phyloP scores from a whole-genome alignment of 2,113 vertebrate species.

The Dascyllus trimaculatus region DNA sequence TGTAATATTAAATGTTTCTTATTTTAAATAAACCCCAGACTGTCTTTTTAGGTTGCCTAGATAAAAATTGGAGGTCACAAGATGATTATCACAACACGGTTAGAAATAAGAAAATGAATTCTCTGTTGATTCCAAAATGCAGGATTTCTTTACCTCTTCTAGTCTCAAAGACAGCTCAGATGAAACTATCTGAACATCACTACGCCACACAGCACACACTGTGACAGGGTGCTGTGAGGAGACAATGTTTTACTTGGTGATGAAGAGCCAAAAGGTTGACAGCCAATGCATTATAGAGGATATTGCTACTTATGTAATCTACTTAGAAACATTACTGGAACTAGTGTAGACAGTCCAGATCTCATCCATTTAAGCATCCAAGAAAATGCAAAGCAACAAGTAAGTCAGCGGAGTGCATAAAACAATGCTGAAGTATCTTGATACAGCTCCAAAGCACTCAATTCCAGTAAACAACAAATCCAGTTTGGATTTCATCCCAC shows the following conservation, averaged over 20 bases:
- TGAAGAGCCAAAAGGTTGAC: constrained; percentile 7
- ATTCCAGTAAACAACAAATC: constrained; percentile 32
- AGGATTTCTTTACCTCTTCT: constrained; percentile 16
- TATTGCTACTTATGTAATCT: not conserved
- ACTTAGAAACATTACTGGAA: constrained; percentile 4
- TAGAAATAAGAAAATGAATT: not conserved
- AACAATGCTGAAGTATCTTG: not conserved
- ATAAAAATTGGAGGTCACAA: constrained; percentile 7
- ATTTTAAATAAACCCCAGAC: not conserved
- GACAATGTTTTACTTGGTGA: not conserved
- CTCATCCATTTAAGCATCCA: not conserved
- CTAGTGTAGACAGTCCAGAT: not conserved
- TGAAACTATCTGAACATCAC: not conserved
- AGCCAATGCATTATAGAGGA: not conserved
- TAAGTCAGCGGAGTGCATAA: not conserved
- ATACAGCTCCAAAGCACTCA: not conserved
- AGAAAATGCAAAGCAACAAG: constrained; percentile 20
- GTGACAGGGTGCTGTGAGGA: not conserved
- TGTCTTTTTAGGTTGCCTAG: not conserved
- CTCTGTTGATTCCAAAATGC: not conserved
- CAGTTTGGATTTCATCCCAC: constrained; percentile 26
- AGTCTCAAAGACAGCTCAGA: not conserved
- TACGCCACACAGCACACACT: not conserved
- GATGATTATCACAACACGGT: not conserved
- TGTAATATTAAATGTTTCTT: constrained; percentile 2